These are phyloP conservation scores for Diachasma alloeum DNA, from an alignment of 1,140 invertebrate genomes.

Conservation along the genomic window DNA sequence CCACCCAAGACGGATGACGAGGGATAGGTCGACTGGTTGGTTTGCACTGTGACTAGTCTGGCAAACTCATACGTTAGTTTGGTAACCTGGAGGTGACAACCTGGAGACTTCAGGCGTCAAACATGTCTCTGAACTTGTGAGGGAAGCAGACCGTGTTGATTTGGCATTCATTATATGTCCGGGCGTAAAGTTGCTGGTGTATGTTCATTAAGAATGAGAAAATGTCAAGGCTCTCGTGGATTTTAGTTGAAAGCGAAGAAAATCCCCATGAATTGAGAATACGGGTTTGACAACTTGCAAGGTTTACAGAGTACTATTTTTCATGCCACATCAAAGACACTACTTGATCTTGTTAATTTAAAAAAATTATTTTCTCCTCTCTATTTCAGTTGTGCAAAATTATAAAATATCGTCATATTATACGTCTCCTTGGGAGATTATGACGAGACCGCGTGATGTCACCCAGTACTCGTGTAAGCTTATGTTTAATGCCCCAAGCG, in stretches of 20 bases:
- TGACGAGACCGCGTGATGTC: not conserved
- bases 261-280: too few species aligned
- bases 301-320: too few species aligned
- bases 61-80: not conserved
- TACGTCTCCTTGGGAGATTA: not conserved
- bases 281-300: too few species aligned
- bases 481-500: not conserved
- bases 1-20: conserved; percentile 1
- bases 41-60: not conserved
- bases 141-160: not conserved
- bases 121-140: not conserved
- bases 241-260: too few species aligned
- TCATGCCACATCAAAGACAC: too few species aligned
- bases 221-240: too few species aligned
- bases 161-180: not conserved
- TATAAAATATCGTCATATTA: too few species aligned
- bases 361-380: too few species aligned
- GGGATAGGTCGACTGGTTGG: conserved; percentile 1
- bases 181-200: not conserved
- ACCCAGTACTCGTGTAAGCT: too few species aligned
- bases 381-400: too few species aligned
- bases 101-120: not conserved
- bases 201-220: too few species aligned
- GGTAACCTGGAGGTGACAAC: not conserved
- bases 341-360: too few species aligned